A percentile compares a stretch with the other conserved stretches of the same genome.
Evolutionary conservation across 1,140 invertebrate genomes (phyloP).

Genomic region (Papilio xuthus): DNA sequence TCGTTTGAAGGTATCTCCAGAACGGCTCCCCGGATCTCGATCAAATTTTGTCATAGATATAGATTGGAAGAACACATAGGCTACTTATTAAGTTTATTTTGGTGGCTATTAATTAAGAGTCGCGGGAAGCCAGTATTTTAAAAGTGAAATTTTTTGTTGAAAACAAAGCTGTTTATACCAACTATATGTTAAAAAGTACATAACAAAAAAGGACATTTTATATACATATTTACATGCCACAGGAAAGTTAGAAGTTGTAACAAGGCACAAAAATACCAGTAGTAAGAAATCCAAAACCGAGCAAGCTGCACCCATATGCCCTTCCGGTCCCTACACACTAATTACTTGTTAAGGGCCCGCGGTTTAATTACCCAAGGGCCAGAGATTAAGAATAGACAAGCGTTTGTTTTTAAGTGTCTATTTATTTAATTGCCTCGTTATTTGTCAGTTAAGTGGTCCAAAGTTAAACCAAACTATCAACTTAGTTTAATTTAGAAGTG

Average conservation of each 20-base stretch:
- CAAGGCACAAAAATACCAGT: slow-evolving; percentile 44
- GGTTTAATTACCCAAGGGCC: slow-evolving; percentile 55
- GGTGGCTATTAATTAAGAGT: too few species aligned
- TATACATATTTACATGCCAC: neutral
- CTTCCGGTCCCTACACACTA: slow-evolving; percentile 57
- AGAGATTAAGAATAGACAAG: slow-evolving; percentile 44
- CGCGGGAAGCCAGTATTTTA: too few species aligned
- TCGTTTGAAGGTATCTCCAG: too few species aligned
- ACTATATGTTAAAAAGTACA: neutral
- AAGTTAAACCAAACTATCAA: neutral
- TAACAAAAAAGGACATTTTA: slow-evolving; percentile 24
- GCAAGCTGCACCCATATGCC: slow-evolving; percentile 61
- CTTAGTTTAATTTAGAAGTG: neutral
- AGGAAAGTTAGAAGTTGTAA: neutral
- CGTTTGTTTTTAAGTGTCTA: slow-evolving; percentile 43
- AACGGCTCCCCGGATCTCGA: too few species aligned
- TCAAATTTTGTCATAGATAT: too few species aligned
- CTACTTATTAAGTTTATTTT: too few species aligned
- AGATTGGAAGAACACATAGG: too few species aligned
- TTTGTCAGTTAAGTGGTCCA: slow-evolving; percentile 10
- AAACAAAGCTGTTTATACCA: too few species aligned
- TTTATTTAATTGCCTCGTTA: slow-evolving; percentile 33
- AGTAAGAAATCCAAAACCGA: slow-evolving; percentile 58
- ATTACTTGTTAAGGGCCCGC: slow-evolving; percentile 54
- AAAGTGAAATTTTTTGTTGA: too few species aligned